Conservation (phyloP, 2,888 invertebrate genomes). For the Macrophya alboannulata region DNA sequence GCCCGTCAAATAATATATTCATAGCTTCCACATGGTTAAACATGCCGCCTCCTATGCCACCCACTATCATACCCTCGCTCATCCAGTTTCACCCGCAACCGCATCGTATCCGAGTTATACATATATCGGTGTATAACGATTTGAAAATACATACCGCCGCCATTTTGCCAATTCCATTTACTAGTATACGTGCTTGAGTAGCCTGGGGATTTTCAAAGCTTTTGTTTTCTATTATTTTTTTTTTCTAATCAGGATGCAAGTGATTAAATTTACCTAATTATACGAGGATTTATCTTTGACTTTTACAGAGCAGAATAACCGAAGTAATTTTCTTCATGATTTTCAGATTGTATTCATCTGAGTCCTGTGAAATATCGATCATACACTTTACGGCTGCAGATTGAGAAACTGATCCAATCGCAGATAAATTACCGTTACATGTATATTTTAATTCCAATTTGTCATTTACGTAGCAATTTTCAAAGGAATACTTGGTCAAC, state of each 20-base stretch:
- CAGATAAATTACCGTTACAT: background rate
- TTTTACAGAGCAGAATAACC: background rate
- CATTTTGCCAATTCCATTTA: slow-evolving; percentile 51
- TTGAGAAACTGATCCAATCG: background rate
- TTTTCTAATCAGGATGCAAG: background rate
- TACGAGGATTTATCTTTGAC: background rate
- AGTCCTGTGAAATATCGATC: too few relatives aligned
- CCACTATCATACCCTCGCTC: slow-evolving; percentile 63
- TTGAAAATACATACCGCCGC: slow-evolving; percentile 48
- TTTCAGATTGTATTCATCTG: background rate
- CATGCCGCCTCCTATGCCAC: slow-evolving; percentile 65
- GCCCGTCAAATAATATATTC: slow-evolving; percentile 79
- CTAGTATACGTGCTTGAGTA: background rate
- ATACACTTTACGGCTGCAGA: background rate
- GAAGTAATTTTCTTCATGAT: background rate
- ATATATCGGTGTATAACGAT: slow-evolving; percentile 47
- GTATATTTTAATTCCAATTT: slow-evolving; percentile 1
- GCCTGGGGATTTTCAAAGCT: background rate
- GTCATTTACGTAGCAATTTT: background rate
- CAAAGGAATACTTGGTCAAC: background rate
- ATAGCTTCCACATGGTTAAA: slow-evolving; percentile 79
- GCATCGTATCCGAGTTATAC: slow-evolving; percentile 25
- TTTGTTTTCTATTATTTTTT: background rate
- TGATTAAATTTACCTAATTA: background rate
- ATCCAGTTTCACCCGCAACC: slow-evolving; percentile 58